Evolutionary conservation across 2,888 invertebrate species (phyloP).

Genomic region (Drosophila lutescens): DNA sequence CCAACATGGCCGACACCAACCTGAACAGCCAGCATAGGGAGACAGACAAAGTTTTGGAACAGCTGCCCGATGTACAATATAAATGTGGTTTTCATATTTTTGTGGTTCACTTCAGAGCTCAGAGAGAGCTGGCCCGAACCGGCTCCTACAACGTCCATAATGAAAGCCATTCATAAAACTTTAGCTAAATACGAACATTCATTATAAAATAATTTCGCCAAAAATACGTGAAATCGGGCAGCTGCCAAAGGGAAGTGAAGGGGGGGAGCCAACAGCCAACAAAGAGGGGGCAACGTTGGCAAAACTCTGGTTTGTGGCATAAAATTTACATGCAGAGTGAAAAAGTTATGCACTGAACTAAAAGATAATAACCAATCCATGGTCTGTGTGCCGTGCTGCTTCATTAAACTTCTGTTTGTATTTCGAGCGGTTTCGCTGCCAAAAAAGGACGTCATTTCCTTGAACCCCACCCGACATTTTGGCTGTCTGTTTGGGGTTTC

Average conservation of each 20-base stretch:
- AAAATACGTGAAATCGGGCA: conserved; percentile 43
- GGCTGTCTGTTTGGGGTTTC: not conserved
- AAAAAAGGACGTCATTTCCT: conserved; percentile 24
- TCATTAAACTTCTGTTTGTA: conserved; percentile 67
- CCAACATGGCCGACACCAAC: conserved; percentile 16
- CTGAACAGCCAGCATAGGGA: conserved; percentile 19
- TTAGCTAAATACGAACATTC: conserved; percentile 78
- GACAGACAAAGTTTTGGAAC: conserved; percentile 71
- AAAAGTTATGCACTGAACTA: conserved; percentile 72
- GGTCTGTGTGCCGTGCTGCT: conserved; percentile 50
- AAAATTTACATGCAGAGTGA: conserved; percentile 75
- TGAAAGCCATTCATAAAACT: conserved; percentile 80
- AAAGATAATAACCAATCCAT: conserved; percentile 76
- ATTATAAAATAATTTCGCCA: conserved; percentile 75
- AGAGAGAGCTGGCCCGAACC: conserved; percentile 38
- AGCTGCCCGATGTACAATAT: conserved; percentile 76
- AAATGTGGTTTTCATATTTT: conserved; percentile 81
- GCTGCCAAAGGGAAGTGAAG: not conserved
- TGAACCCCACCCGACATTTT: conserved; percentile 1
- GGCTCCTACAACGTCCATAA: conserved; percentile 51
- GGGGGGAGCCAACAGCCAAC: not conserved
- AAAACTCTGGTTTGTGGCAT: conserved; percentile 25
- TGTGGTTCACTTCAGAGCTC: conserved; percentile 72
- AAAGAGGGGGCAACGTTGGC: conserved; percentile 14
- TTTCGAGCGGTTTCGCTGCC: conserved; percentile 38